These are phyloP conservation scores for Drosophila novamexicana DNA, from an alignment of 1,140 invertebrate genomes.

Conservation along the genomic window DNA sequence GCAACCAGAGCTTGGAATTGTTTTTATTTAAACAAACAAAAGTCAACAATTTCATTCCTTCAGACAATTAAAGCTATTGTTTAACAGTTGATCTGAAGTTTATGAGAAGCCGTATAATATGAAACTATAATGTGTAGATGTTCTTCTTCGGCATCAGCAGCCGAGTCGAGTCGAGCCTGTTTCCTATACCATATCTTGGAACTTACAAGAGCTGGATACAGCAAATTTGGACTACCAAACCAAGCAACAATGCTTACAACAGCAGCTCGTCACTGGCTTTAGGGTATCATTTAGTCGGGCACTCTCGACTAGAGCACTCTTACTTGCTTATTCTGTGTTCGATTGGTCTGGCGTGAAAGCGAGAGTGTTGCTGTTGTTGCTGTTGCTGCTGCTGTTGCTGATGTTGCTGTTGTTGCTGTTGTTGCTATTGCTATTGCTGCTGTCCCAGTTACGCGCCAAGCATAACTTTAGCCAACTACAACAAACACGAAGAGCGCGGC, in stretches of 20 bases:
- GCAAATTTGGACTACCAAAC: too few species aligned
- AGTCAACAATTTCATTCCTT: background rate
- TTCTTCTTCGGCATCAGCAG: too few species aligned
- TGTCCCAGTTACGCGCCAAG: constrained; percentile 59
- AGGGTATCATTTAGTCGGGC: too few species aligned
- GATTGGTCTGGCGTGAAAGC: constrained; percentile 68
- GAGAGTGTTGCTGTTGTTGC: constrained; percentile 59
- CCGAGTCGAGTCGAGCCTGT: too few species aligned
- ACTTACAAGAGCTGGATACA: too few species aligned
- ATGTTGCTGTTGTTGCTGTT: constrained; percentile 53
- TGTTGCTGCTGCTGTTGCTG: constrained; percentile 50
- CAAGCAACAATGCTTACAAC: too few species aligned
- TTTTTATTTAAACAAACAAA: too few species aligned
- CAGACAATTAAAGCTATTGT: background rate
- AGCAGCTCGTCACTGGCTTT: too few species aligned
- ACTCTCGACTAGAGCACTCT: background rate
- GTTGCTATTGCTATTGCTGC: constrained; percentile 22
- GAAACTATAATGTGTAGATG: too few species aligned
- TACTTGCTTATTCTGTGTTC: constrained; percentile 70
- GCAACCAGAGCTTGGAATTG: too few species aligned
- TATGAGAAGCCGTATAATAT: too few species aligned
- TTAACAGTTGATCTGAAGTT: background rate
- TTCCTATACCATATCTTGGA: too few species aligned
- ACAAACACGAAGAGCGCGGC: constrained; percentile 21
- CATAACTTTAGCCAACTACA: constrained; percentile 47